A percentile compares a stretch with the other conserved stretches of the same genome.
phyloP scores from a whole-genome alignment of 2,888 invertebrate species.

The Thymelicus lineola region DNA sequence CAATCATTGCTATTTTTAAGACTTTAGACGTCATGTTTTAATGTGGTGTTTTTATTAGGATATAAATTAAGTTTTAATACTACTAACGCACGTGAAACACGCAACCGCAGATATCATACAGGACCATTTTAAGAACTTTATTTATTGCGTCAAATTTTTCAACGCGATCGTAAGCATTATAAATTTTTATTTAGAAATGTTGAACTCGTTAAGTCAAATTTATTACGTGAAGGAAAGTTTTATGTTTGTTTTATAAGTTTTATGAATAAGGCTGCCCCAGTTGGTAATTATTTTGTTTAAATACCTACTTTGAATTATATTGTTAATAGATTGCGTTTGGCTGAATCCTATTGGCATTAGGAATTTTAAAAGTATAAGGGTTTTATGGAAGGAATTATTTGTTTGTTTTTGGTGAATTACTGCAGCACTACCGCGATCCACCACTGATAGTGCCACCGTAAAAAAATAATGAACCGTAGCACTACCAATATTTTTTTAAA shows the following conservation, averaged over 20 bases:
- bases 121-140: constrained; percentile 17
- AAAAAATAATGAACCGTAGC: too few species aligned
- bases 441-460: too few species aligned
- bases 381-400: too few species aligned
- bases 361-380: too few species aligned
- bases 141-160: constrained; percentile 25
- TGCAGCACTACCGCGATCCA: too few species aligned
- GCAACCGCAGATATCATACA: constrained; percentile 2
- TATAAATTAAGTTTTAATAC: background rate
- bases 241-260: constrained; percentile 4
- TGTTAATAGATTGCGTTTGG: too few species aligned
- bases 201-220: constrained; percentile 18
- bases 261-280: background rate
- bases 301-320: background rate
- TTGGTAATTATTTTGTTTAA: background rate
- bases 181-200: constrained; percentile 19
- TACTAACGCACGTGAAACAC: constrained; percentile 1
- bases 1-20: background rate
- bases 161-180: constrained; percentile 17
- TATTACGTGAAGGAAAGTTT: constrained; percentile 17
- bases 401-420: too few species aligned
- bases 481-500: too few species aligned
- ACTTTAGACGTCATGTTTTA: background rate
- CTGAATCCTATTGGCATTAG: too few species aligned
- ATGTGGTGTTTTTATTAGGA: background rate